Evolutionary conservation across 2,113 vertebrate species (phyloP), one percentile per base, ranked within the genome.

Genomic region (Meriones unguiculatus): DNA sequence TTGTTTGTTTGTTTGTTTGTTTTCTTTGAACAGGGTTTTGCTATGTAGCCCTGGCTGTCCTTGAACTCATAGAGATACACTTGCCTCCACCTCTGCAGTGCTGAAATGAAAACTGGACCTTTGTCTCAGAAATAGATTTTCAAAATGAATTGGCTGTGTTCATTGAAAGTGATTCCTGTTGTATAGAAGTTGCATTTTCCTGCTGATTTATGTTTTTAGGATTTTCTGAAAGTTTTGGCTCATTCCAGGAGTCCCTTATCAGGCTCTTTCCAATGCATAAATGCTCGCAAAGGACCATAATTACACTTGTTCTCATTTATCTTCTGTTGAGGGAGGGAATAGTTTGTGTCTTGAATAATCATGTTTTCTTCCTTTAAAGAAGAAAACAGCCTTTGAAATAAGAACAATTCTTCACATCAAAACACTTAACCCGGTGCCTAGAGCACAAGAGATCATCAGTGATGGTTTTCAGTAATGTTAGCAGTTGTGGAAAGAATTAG

Each of bases 201-300:
- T 82, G 5, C 28, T 50, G 32, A 41, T 32, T 89, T 88, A n/a
- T 65, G 52, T 80, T 92, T 90, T 38, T 76, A 84, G 72, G 70
- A 81, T 95, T 94, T 59, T 80, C 90, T 97, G 54, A 10, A 94
- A 91, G 46, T 72, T 72, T 35, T 96, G 90, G 12, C 54, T 35
- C 12, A 59, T 89, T 85, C 75, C 41, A n/a, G 41, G 13, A 52
- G 18, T 17, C 22, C 38, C 32, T 5, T 10, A 9, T 62, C 25
- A 67, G 25, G 69, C 17, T 2, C 38, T 41, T 7, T 57, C 75
- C 30, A 73, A 25, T 18, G 28, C 82, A 18, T 50, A 4, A n/a
- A 54, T 82, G 78, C 10, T 50, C 50, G 30, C 15, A 59, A 57
- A 54, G 17, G 46, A 0, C 5, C 35, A 59, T 64, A 41, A 78